These are phyloP conservation scores for Nowickia ferox DNA, from an alignment of 2,888 invertebrate species.

Conservation along the genomic window DNA sequence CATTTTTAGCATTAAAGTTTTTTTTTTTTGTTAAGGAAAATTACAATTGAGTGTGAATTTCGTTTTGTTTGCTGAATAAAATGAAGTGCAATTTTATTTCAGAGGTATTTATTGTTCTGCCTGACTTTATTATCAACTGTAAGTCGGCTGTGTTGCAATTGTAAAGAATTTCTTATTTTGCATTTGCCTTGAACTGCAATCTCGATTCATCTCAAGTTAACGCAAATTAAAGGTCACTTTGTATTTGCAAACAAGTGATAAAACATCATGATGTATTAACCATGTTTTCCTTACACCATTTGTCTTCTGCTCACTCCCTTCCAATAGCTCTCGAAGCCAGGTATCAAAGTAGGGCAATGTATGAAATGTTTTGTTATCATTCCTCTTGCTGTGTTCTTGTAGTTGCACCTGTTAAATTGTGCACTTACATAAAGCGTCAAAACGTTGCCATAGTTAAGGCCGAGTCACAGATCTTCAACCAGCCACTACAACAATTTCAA, in stretches of 20 bases:
- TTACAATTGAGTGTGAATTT: background rate
- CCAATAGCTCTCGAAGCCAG: background rate
- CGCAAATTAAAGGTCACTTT: constrained; percentile 56
- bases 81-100: background rate
- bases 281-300: constrained; percentile 31
- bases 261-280: constrained; percentile 40
- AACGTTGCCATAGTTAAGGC: constrained; percentile 47
- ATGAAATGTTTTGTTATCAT: constrained; percentile 26
- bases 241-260: constrained; percentile 27
- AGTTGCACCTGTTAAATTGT: constrained; percentile 41
- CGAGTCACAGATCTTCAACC: constrained; percentile 32
- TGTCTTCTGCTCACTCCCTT: background rate
- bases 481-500: constrained; percentile 15
- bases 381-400: background rate
- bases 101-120: constrained; percentile 20
- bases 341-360: constrained; percentile 28
- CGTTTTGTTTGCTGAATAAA: constrained; percentile 6
- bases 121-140: constrained; percentile 5
- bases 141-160: background rate
- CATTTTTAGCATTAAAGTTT: constrained; percentile 20
- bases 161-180: constrained; percentile 7
- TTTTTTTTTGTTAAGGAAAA: background rate
- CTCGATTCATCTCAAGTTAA: background rate
- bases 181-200: background rate
- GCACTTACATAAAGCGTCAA: constrained; percentile 37